Evolutionary conservation across 37 sponge, comb jelly and placozoan species (phyloP), one percentile per base, ranked within the genome.

Genomic region (Ianthella basta): DNA sequence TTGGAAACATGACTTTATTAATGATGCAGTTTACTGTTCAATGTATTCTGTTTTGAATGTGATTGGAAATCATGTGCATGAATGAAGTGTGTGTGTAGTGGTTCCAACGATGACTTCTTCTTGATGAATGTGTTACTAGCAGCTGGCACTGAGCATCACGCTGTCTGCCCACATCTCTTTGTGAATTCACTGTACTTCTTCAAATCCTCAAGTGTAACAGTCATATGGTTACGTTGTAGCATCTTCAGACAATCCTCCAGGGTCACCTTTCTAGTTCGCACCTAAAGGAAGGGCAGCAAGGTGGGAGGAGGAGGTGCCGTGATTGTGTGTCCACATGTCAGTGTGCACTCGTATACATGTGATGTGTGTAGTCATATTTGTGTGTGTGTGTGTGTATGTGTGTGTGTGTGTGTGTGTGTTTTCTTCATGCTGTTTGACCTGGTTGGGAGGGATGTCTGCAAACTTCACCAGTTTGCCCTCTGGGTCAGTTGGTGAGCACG

Each of bases 171-270:
- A 56, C 37, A 85, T 54, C 55, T 50, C 50, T 69, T 37, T 29
- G 90, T 89, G 81, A 85, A 89, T 65, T 85, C 85, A 67, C 56
- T 82, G 50, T 77, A 89, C 27, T 66, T 79, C 20, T 27, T 33
- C 18, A 89, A 15, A 18, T 89, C 86, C 35, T 80, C 82, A 36
- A n/a, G 67, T 6, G 69, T 55, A 4, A 89, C 82, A 16, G 90
- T 89, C 37, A 66, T 72, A 39, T 80, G 84, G 73, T 80, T 89
- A 32, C 61, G 74, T 35, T 89, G 80, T 33, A 89, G 36, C 6
- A 86, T 79, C 38, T 85, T 80, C 27, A 85, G 21, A 32, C 88
- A 84, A 54, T 88, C 87, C 61, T 67, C 54, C 32, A 86, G 56
- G 23, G 68, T 64, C 38, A 86, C 40, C 24, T 80, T 59, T 39